These are phyloP conservation scores for Pseudomugil tenellus DNA, from an alignment of 2,797 vertebrate species.

Conservation along the genomic window DNA sequence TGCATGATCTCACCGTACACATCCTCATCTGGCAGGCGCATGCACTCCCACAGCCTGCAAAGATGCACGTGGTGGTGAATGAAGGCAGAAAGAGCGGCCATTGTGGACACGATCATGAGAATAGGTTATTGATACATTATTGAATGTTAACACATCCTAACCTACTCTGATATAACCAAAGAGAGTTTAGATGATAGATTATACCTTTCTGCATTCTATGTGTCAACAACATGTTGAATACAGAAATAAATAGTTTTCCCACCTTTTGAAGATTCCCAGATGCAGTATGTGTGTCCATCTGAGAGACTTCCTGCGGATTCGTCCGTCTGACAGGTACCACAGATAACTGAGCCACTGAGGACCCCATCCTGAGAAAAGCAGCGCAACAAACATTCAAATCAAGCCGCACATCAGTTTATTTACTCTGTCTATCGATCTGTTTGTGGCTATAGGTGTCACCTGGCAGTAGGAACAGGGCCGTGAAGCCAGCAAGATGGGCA, in stretches of 20 bases:
- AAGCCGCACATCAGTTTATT: background rate
- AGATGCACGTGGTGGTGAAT: slow-evolving; percentile 3
- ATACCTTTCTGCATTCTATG: background rate
- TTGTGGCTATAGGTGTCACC: slow-evolving; percentile 60
- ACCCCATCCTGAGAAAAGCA: slow-evolving; percentile 70
- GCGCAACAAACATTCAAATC: background rate
- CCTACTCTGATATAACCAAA: background rate
- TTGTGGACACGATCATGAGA: background rate
- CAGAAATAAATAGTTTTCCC: background rate
- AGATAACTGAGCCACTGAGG: slow-evolving; percentile 87
- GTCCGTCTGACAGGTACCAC: slow-evolving; percentile 85
- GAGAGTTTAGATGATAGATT: background rate
- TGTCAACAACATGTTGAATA: background rate
- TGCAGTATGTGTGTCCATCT: slow-evolving; percentile 85
- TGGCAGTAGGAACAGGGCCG: slow-evolving; percentile 78
- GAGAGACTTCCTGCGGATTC: slow-evolving; percentile 66
- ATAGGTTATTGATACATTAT: background rate
- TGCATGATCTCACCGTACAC: slow-evolving; percentile 76
- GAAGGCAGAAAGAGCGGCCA: background rate
- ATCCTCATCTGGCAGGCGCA: slow-evolving; percentile 26
- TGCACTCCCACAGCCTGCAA: slow-evolving; percentile 84
- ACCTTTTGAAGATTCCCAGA: slow-evolving; percentile 89
- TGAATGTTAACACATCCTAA: background rate
- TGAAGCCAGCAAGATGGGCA: slow-evolving; percentile 82
- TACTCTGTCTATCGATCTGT: background rate